Evolutionary conservation across 2,888 invertebrate genomes (phyloP), one percentile per base, ranked within the genome.

Genomic region (Cataglyphis albicans): DNA sequence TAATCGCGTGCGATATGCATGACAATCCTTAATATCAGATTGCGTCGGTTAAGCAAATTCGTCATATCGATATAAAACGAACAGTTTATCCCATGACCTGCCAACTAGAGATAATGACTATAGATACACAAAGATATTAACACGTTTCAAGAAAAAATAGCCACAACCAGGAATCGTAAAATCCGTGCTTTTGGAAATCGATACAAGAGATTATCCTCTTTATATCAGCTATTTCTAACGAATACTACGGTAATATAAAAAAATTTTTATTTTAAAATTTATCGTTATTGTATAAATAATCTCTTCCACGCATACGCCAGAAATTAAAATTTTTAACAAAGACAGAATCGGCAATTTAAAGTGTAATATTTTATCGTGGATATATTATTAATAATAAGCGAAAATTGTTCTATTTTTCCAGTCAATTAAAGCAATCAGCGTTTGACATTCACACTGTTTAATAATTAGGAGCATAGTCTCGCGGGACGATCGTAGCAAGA

Each of bases 1-100:
- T 88, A 90, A 91, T 91, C 90, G 85, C 78, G 67, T 68, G 10
- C 15, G 44, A n/a, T 48, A n/a, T n/a, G 52, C 15, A 21, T 18
- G 21, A 3, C 85, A 87, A 86, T 89, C 81, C 86, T 52, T 73
- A 81, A 63, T 55, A 59, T 59, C 57, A 25, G 38, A 29, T 73
- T 64, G 55, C 55, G 12, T 29, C 7, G 25, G 2, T 41, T 29
- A 81, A 29, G 67, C 68, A 72, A 67, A 73, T 57, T 32, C 44
- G 32, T 48, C 52, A 44, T 59, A 65, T 84, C 61, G 35, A 80
- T 82, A 70, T 29, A 29, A 2, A 29, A 29, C 52, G 72, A 82
- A 64, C 55, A 63, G 48, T 32, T 64, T 70, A 70, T 44, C 38
- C 72, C 59, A 41, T 64, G 10, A 32, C 12, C 3, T 59, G 25